phyloP scores from a whole-genome alignment of 2,888 invertebrate genomes.

The Calameuta filiformis region DNA sequence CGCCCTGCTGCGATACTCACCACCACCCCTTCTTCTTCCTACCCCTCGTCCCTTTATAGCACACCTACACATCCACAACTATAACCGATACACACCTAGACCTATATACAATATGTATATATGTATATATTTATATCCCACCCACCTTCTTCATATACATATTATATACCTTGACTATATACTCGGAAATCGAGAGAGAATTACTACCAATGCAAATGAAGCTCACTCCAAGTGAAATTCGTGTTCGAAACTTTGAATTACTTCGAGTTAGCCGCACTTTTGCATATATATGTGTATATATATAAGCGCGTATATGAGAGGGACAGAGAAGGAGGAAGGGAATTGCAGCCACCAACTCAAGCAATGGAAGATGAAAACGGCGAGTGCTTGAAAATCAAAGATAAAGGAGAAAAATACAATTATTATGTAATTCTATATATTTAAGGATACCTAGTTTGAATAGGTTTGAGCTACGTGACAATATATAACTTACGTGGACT shows the following conservation, averaged over 20 bases:
- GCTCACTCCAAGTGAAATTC: neutral
- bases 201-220: neutral
- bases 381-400: neutral
- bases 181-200: neutral
- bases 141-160: neutral
- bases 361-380: neutral
- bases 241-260: neutral
- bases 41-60: neutral
- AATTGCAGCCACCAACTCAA: neutral
- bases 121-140: neutral
- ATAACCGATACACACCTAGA: neutral
- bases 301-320: neutral
- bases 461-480: neutral
- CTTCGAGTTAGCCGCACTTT: neutral
- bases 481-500: neutral
- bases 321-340: neutral
- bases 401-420: neutral
- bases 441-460: neutral
- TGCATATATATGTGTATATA: neutral
- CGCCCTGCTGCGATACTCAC: slow-evolving; percentile 14
- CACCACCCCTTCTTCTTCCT: neutral
- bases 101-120: neutral
- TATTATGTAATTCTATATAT: neutral
- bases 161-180: neutral
- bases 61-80: neutral